Conservation (phyloP, 2,888 invertebrate species). For the Ligdia adustata region DNA sequence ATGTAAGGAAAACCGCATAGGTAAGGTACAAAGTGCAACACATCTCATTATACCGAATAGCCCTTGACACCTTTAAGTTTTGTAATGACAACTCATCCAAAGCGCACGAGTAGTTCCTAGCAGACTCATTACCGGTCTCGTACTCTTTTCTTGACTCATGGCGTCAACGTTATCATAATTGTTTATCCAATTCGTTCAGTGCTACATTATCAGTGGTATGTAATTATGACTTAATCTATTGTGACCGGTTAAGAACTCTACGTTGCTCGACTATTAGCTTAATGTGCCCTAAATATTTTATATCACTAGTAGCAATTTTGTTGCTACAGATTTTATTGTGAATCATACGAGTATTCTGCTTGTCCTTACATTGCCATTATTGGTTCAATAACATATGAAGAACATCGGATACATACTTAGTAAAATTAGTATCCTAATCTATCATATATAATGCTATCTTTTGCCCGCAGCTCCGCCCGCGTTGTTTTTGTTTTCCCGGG, state of each 20-base stretch:
- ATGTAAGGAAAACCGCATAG: slow-evolving; percentile 15
- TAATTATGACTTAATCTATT: slow-evolving; percentile 36
- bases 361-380: neutral
- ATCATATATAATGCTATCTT: too few relatives aligned
- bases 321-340: neutral
- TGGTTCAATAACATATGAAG: too few relatives aligned
- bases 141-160: slow-evolving; percentile 47
- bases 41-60: slow-evolving; percentile 20
- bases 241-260: slow-evolving; percentile 24
- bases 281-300: slow-evolving; percentile 45
- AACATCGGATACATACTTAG: too few relatives aligned
- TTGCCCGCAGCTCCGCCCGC: too few relatives aligned
- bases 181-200: slow-evolving; percentile 54
- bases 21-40: slow-evolving; percentile 10
- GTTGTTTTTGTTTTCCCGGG: too few relatives aligned
- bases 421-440: too few relatives aligned
- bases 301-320: slow-evolving; percentile 30
- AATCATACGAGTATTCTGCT: neutral
- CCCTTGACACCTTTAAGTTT: slow-evolving; percentile 49
- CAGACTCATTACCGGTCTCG: slow-evolving; percentile 45
- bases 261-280: slow-evolving; percentile 31
- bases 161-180: slow-evolving; percentile 60
- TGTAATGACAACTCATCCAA: slow-evolving; percentile 28
- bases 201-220: slow-evolving; percentile 37
- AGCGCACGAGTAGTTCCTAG: slow-evolving; percentile 20